Evolutionary conservation across 2,113 vertebrate genomes (phyloP).

Genomic region (Columba janthina): DNA sequence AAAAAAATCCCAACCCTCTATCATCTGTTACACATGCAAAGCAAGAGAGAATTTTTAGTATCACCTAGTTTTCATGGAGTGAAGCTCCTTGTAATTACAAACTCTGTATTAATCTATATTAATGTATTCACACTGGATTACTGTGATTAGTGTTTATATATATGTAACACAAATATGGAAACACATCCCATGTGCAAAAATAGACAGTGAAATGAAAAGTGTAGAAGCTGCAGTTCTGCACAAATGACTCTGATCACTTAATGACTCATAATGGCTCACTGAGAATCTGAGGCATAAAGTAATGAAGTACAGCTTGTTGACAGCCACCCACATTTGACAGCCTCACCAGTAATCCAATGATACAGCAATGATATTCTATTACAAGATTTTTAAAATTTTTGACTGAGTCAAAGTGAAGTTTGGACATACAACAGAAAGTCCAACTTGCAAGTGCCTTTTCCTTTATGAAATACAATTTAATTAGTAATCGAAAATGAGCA

Average conservation of each 20-base stretch:
- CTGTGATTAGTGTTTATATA: constrained; percentile 23
- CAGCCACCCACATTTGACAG: constrained; percentile 39
- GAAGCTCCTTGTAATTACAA: background rate
- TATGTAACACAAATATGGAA: constrained; percentile 23
- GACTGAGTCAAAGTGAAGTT: background rate
- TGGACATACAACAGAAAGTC: background rate
- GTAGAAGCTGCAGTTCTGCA: constrained; percentile 49
- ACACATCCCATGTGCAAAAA: constrained; percentile 48
- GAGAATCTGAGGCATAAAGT: constrained; percentile 25
- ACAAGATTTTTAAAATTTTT: background rate
- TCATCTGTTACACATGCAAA: background rate
- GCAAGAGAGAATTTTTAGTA: background rate
- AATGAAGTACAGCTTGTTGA: constrained; percentile 60
- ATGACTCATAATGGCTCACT: constrained; percentile 71
- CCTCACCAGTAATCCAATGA: background rate
- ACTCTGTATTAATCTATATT: constrained; percentile 37
- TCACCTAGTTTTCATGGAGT: background rate
- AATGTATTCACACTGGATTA: constrained; percentile 43
- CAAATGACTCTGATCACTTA: constrained; percentile 70
- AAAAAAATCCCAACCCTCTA: background rate
- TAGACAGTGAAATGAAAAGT: constrained; percentile 58
- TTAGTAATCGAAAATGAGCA: background rate
- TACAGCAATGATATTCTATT: background rate
- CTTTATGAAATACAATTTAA: background rate
- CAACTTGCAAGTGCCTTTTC: background rate